Evolutionary conservation across 2,113 vertebrate species (phyloP).

Genomic region (Limanda limanda): DNA sequence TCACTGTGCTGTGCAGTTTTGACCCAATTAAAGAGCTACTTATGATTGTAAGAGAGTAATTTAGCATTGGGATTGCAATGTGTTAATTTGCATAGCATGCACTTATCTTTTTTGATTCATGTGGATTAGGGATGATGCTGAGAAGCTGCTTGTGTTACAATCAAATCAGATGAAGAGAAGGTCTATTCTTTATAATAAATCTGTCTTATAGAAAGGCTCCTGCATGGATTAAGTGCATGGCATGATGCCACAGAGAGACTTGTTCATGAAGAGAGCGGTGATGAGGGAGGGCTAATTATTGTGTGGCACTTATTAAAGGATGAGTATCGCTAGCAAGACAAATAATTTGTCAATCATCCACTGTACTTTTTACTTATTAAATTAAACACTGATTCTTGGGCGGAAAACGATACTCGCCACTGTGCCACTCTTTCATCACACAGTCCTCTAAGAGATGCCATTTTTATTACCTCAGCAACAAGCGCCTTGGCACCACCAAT

Average conservation of each 20-base stretch:
- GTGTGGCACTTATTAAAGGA: conserved; percentile 35
- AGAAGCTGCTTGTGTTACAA: conserved; percentile 38
- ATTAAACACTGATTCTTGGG: conserved; percentile 39
- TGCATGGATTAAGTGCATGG: conserved; percentile 23
- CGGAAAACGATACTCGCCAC: conserved; percentile 24
- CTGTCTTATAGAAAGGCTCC: conserved; percentile 13
- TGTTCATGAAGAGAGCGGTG: conserved; percentile 30
- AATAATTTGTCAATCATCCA: conserved; percentile 46
- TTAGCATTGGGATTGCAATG: conserved; percentile 55
- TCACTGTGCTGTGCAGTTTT: conserved; percentile 57
- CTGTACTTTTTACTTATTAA: conserved; percentile 27
- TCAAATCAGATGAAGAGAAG: conserved; percentile 30
- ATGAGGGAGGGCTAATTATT: conserved; percentile 46
- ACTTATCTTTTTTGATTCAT: conserved; percentile 39
- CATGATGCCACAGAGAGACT: conserved; percentile 28
- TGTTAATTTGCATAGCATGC: conserved; percentile 60
- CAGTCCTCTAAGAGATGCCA: conserved; percentile 35
- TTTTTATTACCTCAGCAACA: conserved; percentile 58
- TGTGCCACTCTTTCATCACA: conserved; percentile 51
- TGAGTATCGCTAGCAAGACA: conserved; percentile 29
- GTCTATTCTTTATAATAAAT: not conserved
- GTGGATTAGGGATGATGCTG: conserved; percentile 32
- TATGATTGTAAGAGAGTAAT: conserved; percentile 51
- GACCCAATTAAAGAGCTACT: conserved; percentile 73
- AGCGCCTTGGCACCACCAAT: conserved; percentile 57